These are phyloP conservation scores for Leptura quadrifasciata DNA, from an alignment of 2,888 invertebrate species.

Conservation along the genomic window DNA sequence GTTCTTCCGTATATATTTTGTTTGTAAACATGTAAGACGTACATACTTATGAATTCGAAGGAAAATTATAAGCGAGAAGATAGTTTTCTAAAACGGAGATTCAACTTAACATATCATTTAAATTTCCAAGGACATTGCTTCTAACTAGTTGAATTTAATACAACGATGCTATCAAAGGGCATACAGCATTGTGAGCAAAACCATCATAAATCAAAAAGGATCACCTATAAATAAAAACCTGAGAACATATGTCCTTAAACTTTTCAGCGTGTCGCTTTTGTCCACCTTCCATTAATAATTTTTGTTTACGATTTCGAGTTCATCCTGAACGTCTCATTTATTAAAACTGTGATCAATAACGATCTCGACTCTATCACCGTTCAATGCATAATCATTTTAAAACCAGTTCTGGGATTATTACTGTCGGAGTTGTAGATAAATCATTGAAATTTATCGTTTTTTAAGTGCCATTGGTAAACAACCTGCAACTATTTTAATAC, in stretches of 20 bases:
- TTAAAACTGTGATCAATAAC: constrained; percentile 10
- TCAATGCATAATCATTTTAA: constrained; percentile 38
- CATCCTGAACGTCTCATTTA: constrained; percentile 26
- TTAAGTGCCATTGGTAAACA: constrained; percentile 40
- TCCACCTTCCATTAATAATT: constrained; percentile 44
- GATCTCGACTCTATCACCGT: background rate
- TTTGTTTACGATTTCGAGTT: constrained; percentile 38
- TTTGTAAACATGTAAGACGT: no score
- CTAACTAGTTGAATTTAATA: no score
- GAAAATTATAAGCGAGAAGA: no score
- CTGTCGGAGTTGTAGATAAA: constrained; percentile 32
- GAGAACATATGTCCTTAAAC: constrained; percentile 48
- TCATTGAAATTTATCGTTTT: constrained; percentile 41
- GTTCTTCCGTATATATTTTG: no score
- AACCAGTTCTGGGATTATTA: constrained; percentile 35
- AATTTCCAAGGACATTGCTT: no score
- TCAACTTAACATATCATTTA: no score
- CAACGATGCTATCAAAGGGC: background rate
- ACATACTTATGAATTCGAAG: no score
- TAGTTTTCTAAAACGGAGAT: no score
- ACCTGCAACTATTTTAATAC: constrained; percentile 40
- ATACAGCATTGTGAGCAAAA: background rate
- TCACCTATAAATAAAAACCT: constrained; percentile 46
- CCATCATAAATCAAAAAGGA: constrained; percentile 42
- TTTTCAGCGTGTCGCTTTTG: constrained; percentile 54